phyloP scores from a whole-genome alignment of 2,797 vertebrate genomes.

The Microcaecilia unicolor region DNA sequence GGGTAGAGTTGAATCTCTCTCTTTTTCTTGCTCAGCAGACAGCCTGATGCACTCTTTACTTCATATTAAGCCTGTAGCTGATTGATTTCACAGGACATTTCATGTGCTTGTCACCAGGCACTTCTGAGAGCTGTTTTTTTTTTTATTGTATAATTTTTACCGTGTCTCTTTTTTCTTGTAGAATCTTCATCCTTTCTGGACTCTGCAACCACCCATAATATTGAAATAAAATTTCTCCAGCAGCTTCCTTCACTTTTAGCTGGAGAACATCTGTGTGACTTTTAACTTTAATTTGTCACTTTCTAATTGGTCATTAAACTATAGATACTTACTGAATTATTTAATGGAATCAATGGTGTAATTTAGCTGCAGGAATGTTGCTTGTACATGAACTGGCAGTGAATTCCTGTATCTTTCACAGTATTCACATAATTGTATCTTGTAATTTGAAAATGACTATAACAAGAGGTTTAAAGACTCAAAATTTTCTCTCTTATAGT shows the following conservation, averaged over 20 bases:
- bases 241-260: background rate
- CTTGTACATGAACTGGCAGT: background rate
- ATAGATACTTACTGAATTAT: slow-evolving; percentile 6
- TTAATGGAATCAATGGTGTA: slow-evolving; percentile 8
- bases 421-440: background rate
- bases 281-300: slow-evolving; percentile 5
- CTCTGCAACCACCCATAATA: no score
- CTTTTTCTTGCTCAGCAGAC: no score
- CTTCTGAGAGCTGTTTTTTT: no score
- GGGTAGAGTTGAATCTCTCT: no score
- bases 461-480: background rate
- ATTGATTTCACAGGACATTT: no score
- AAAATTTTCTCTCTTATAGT: no score
- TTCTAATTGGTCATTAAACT: slow-evolving; percentile 19
- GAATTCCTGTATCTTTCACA: slow-evolving; percentile 16
- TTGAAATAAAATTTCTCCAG: background rate
- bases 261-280: background rate
- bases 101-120: no score
- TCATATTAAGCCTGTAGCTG: no score
- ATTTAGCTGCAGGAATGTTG: background rate
- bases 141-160: no score
- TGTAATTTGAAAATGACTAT: background rate
- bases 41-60: no score
- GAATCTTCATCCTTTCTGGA: no score
- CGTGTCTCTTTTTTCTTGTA: no score